These are phyloP conservation scores for Clanis bilineata DNA, from an alignment of 2,888 invertebrate genomes.

Conservation along the genomic window DNA sequence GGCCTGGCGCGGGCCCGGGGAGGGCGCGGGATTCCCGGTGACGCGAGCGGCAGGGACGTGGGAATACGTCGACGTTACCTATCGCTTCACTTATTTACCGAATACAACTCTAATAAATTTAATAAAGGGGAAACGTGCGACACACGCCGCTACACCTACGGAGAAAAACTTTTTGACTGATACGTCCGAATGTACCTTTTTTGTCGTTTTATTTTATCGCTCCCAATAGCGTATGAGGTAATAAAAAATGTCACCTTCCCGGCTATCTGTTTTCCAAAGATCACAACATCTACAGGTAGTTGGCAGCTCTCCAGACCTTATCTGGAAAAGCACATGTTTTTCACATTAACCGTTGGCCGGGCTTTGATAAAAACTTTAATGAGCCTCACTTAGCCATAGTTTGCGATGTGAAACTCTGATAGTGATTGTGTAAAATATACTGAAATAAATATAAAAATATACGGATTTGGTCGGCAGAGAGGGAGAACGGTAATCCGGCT, in stretches of 20 bases:
- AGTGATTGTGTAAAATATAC: conserved; percentile 14
- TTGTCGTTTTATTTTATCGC: conserved; percentile 44
- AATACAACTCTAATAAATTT: conserved; percentile 71
- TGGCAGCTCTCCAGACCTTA: conserved; percentile 69
- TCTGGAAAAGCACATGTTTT: conserved; percentile 62
- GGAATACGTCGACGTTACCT: conserved; percentile 54
- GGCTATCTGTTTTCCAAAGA: conserved; percentile 56
- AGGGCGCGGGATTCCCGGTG: conserved; percentile 60
- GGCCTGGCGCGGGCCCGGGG: conserved; percentile 44
- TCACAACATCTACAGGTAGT: conserved; percentile 74
- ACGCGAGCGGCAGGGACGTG: conserved; percentile 47
- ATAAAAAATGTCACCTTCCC: conserved; percentile 44
- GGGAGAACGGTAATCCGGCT: conserved; percentile 64
- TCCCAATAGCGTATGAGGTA: conserved; percentile 44
- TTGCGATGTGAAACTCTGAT: background rate
- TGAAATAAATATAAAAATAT: conserved; percentile 32
- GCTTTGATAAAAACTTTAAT: conserved; percentile 54
- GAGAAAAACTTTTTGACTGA: conserved; percentile 40
- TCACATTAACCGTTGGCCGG: conserved; percentile 52
- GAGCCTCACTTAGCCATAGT: conserved; percentile 27
- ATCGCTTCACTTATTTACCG: conserved; percentile 65
- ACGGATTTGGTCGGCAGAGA: conserved; percentile 50
- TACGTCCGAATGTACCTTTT: conserved; percentile 31
- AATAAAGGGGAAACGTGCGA: conserved; percentile 67
- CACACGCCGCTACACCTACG: conserved; percentile 46